These are phyloP conservation scores for Gulo gulo DNA, from an alignment of 2,113 vertebrate genomes.

Conservation along the genomic window DNA sequence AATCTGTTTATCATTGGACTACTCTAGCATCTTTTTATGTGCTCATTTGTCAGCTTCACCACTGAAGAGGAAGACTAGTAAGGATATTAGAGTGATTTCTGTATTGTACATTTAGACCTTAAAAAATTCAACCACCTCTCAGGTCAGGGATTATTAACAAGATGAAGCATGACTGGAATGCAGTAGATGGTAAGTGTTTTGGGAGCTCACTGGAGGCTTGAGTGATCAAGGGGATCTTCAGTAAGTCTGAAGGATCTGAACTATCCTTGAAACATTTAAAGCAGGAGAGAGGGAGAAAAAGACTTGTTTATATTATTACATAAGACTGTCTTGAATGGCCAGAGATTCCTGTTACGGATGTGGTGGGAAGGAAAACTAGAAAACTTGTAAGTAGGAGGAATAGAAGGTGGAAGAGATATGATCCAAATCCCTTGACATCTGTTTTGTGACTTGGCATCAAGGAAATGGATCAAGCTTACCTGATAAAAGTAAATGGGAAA, in stretches of 20 bases:
- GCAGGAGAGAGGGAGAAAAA: background rate
- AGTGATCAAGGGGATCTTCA: background rate
- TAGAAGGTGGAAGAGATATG: background rate
- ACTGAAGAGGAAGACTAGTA: background rate
- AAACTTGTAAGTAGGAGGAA: background rate
- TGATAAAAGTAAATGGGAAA: constrained; percentile 11
- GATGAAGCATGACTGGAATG: background rate
- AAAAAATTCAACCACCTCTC: background rate
- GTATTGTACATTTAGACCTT: background rate
- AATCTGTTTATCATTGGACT: background rate
- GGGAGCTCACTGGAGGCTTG: background rate
- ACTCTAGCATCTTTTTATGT: background rate
- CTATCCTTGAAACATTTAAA: background rate
- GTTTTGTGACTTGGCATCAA: background rate
- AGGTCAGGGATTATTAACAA: background rate
- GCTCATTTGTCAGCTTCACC: background rate
- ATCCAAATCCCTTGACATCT: background rate
- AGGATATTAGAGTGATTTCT: background rate
- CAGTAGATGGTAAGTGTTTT: background rate
- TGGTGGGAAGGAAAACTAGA: background rate
- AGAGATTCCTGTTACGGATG: background rate
- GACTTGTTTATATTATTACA: background rate
- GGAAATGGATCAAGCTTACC: background rate
- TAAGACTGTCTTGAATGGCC: background rate
- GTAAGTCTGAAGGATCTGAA: background rate